Evolutionary conservation across 2,888 invertebrate species (phyloP).

Genomic region (Ornithoptera priamus): DNA sequence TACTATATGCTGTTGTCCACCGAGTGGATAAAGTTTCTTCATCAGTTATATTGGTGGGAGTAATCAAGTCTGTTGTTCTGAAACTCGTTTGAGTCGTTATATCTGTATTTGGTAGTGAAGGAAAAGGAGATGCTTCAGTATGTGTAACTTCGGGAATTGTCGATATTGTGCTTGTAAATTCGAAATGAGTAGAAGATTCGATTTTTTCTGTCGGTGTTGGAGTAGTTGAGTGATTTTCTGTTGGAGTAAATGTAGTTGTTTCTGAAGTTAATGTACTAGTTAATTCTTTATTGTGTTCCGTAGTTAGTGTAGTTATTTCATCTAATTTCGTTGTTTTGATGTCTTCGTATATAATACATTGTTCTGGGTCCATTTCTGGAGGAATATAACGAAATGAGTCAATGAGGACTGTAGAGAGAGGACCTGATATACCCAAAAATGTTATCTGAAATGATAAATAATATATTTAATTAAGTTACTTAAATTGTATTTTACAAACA

Average conservation of each 20-base stretch:
- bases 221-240: conserved; percentile 1
- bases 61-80: conserved; percentile 20
- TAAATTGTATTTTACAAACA: not conserved
- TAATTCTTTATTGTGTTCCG: not conserved
- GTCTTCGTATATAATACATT: conserved; percentile 23
- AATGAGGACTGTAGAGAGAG: conserved; percentile 31
- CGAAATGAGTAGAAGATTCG: conserved; percentile 2
- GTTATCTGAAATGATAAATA: conserved; percentile 33
- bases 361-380: conserved; percentile 25
- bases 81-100: conserved; percentile 12
- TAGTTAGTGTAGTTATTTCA: not conserved
- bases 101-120: conserved; percentile 1
- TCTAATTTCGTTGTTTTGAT: conserved; percentile 9
- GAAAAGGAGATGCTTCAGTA: not conserved
- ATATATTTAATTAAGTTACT: not conserved
- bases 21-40: not conserved
- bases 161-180: conserved; percentile 13
- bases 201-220: conserved; percentile 11
- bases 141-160: conserved; percentile 1
- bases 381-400: conserved; percentile 39
- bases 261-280: conserved; percentile 13
- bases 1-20: not conserved
- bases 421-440: conserved; percentile 32
- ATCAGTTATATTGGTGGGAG: conserved; percentile 16
- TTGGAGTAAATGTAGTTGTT: not conserved